These are phyloP conservation scores for Drosophila suzukii DNA, from an alignment of 1,140 invertebrate genomes.

Conservation along the genomic window DNA sequence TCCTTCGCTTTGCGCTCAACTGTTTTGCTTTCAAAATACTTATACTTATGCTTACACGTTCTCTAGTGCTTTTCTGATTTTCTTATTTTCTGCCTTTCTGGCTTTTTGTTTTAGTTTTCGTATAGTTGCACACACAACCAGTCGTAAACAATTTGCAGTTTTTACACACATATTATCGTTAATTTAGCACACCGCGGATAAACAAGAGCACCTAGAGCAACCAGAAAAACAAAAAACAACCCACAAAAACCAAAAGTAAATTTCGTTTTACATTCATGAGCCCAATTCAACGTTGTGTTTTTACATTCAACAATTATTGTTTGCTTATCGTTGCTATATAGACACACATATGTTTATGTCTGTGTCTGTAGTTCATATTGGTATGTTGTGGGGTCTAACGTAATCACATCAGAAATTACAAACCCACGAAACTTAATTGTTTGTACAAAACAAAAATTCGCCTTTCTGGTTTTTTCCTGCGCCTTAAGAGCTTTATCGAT, in stretches of 20 bases:
- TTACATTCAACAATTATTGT: conserved; percentile 53
- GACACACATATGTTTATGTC: conserved; percentile 16
- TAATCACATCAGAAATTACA: conserved; percentile 67
- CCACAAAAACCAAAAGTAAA: conserved; percentile 24
- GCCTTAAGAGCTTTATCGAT: conserved; percentile 6
- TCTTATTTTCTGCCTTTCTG: conserved; percentile 12
- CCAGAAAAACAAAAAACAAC: conserved; percentile 21
- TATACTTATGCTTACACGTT: conserved; percentile 54
- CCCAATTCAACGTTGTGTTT: conserved; percentile 38
- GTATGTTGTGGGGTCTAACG: conserved; percentile 48
- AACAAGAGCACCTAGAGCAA: conserved; percentile 45
- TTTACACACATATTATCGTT: conserved; percentile 63
- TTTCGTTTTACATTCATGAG: conserved; percentile 49
- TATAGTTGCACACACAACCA: conserved; percentile 62
- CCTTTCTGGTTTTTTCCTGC: conserved; percentile 36
- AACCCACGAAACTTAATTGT: conserved; percentile 64
- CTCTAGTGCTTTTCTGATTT: conserved; percentile 13
- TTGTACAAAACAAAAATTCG: conserved; percentile 44
- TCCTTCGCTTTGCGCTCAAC: conserved; percentile 45
- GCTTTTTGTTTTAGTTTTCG: conserved; percentile 31
- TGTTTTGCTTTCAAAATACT: conserved; percentile 64
- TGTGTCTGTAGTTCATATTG: conserved; percentile 17
- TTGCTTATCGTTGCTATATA: conserved; percentile 37
- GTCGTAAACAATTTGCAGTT: conserved; percentile 70
- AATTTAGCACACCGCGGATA: conserved; percentile 62